Evolutionary conservation across 2,888 invertebrate species (phyloP).

Genomic region (Caenorhabditis wallacei): DNA sequence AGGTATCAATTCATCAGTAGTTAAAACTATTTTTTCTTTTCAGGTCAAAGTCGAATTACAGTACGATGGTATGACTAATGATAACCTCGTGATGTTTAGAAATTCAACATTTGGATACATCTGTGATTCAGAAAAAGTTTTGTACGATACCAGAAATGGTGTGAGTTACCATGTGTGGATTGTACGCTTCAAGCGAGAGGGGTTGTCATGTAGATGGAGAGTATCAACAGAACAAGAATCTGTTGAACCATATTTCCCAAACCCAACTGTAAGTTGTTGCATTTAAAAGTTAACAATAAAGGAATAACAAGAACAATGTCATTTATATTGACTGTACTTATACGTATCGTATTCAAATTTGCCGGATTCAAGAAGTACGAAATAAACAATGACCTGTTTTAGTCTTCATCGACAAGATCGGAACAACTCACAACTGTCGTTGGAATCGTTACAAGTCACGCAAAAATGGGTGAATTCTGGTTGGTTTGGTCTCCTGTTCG

Average conservation of each 20-base stretch:
- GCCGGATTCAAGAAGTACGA: no score
- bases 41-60: slow-evolving; percentile 8
- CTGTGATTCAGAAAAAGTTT: slow-evolving; percentile 8
- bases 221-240: slow-evolving; percentile 13
- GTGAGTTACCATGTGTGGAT: slow-evolving; percentile 18
- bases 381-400: background rate
- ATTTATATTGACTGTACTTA: no score
- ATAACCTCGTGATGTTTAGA: slow-evolving; percentile 12
- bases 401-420: background rate
- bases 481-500: slow-evolving; percentile 6
- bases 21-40: background rate
- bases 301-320: no score
- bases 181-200: background rate
- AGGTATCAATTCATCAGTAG: background rate
- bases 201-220: slow-evolving; percentile 3
- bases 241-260: background rate
- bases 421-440: background rate
- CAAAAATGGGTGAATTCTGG: background rate
- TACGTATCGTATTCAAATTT: no score
- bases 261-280: background rate
- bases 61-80: background rate
- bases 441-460: background rate
- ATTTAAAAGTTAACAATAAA: background rate
- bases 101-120: slow-evolving; percentile 27
- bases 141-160: background rate